Conservation (phyloP, 2,888 invertebrate species). For the Acleris laterana region DNA sequence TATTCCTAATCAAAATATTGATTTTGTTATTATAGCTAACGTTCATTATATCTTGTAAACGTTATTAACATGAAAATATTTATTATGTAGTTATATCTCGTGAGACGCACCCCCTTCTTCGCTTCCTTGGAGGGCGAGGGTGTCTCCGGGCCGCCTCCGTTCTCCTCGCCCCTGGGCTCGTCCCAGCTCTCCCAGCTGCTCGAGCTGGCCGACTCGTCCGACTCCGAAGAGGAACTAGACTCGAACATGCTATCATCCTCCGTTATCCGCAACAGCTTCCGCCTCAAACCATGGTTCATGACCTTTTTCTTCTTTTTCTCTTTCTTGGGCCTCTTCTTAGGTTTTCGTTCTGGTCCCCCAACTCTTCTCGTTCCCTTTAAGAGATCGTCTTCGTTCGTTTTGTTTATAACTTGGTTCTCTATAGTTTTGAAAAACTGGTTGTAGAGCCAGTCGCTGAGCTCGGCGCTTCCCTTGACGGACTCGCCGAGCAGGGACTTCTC, state of each 20-base stretch:
- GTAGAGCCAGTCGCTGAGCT: slow-evolving; percentile 76
- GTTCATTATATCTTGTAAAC: too few species aligned
- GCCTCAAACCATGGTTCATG: slow-evolving; percentile 53
- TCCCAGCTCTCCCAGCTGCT: slow-evolving; percentile 41
- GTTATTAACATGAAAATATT: too few species aligned
- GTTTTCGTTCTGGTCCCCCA: slow-evolving; percentile 39
- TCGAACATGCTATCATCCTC: slow-evolving; percentile 74
- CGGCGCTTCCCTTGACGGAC: slow-evolving; percentile 64
- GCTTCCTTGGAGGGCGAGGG: background rate
- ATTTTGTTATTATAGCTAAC: too few species aligned
- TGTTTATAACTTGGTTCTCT: slow-evolving; percentile 73
- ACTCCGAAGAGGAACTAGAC: slow-evolving; percentile 48
- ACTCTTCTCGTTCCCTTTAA: slow-evolving; percentile 56
- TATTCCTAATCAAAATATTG: too few species aligned
- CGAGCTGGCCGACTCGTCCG: slow-evolving; percentile 40
- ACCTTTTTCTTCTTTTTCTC: slow-evolving; percentile 46
- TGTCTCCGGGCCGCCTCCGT: too few species aligned
- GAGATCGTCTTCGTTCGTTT: slow-evolving; percentile 53
- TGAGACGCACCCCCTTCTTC: too few species aligned
- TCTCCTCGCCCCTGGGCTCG: slow-evolving; percentile 30
- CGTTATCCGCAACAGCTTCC: slow-evolving; percentile 66
- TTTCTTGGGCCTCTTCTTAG: slow-evolving; percentile 38
- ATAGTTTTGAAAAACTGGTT: slow-evolving; percentile 78
- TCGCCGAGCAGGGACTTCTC: slow-evolving; percentile 50
- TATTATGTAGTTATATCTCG: too few species aligned